Evolutionary conservation across 2,888 invertebrate species (phyloP), one percentile per base, ranked within the genome.

Genomic region (Pharmacophagus antenor): DNA sequence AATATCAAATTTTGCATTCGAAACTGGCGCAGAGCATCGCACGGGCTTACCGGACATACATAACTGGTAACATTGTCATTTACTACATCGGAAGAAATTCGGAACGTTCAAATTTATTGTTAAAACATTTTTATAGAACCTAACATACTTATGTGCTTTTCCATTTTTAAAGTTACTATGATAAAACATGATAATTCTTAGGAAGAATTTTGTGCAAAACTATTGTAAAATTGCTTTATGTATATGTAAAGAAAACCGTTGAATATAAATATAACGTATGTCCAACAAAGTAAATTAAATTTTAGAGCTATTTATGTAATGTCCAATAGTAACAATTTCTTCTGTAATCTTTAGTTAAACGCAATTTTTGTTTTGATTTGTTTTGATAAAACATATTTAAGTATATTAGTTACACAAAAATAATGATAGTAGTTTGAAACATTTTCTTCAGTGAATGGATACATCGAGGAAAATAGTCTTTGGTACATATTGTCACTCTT

Each of bases 1-100:
- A 88, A 89, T 88, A 81, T 79, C 73, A 75, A 83, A 77, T 84
- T 89, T 85, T 86, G 84, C 85, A 89, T 88, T 87, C 72, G 80
- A 74, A 85, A 86, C 87, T 82, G 79, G 80, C 81, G 77, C 71
- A 69, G 70, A 79, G 77, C 77, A 74, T 72, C 71, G 70, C 73
- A 70, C 66, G 65, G 68, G 72, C 68, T 77, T 64, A 68, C 69
- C 72, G 80, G 79, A 80, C 80, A 77, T 55, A 69, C 68, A 74
- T 65, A 63, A 70, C 71, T 70, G 42, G 31, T 18, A 58, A 48
- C 58, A 44, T 54, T 50, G 27, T 50, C 42, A 21, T 44, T 25
- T 42, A 21, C 23, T 50, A 37, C 21, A 12, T 15, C 31, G 8
- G 10, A 12, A 10, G 31, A 31, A 31, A 12, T 31, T 31, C 31